A percentile compares a stretch with the other conserved stretches of the same genome.
Conservation (phyloP, 2,113 vertebrate genomes). For the Ceyx margarethae region DNA sequence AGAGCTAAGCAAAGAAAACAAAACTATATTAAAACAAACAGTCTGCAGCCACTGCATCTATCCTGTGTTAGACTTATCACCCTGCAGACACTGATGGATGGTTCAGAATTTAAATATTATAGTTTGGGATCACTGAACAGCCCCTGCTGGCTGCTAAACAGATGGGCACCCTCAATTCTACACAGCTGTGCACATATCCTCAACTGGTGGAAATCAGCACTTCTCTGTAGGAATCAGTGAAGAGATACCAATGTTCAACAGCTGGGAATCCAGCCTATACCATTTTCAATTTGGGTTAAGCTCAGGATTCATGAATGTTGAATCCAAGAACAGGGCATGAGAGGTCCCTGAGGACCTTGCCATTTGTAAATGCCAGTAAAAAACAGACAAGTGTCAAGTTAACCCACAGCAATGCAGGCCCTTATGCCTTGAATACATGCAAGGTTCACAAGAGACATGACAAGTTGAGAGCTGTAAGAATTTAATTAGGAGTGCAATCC, state of each 20-base stretch:
- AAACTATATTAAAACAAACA: slow-evolving; percentile 61
- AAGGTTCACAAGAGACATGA: neutral
- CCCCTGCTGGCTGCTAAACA: neutral
- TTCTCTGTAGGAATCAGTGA: slow-evolving; percentile 20
- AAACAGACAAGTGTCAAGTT: neutral
- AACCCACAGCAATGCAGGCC: neutral
- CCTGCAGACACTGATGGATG: neutral
- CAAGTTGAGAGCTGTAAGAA: neutral
- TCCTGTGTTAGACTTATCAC: slow-evolving; percentile 13
- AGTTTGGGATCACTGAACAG: neutral
- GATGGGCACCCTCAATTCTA: neutral
- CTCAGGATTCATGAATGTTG: neutral
- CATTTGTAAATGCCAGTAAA: neutral
- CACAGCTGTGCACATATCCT: neutral
- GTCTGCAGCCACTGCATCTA: slow-evolving; percentile 11
- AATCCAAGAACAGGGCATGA: neutral
- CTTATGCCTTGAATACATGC: neutral
- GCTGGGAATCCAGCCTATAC: neutral
- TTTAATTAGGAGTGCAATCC: neutral
- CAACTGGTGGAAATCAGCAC: neutral
- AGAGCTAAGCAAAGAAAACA: slow-evolving; percentile 36
- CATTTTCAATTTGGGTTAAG: neutral
- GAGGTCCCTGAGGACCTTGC: neutral
- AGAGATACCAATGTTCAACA: neutral
- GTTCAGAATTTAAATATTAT: neutral